These are phyloP conservation scores for Colletes latitarsis DNA, from an alignment of 1,140 invertebrate genomes.

Conservation along the genomic window DNA sequence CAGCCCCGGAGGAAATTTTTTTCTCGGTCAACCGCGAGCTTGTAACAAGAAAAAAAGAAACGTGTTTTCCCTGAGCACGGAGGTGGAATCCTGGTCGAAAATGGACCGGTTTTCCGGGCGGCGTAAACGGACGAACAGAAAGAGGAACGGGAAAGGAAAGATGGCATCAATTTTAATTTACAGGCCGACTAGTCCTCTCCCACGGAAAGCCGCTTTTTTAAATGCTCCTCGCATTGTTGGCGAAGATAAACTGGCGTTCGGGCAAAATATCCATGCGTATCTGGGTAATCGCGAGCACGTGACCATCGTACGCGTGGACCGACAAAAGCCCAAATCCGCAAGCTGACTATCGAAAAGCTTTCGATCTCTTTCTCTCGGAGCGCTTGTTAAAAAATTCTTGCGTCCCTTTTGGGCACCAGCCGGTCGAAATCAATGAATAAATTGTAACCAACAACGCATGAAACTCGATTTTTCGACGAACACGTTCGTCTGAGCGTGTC, in stretches of 20 bases:
- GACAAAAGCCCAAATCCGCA: constrained; percentile 3
- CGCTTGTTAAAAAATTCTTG: constrained; percentile 16
- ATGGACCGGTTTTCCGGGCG: background rate
- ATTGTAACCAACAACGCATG: constrained; percentile 22
- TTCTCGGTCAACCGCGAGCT: constrained; percentile 15
- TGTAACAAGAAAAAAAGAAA: background rate
- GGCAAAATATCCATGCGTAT: constrained; percentile 6
- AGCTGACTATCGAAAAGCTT: constrained; percentile 11
- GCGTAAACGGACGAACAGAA: no score
- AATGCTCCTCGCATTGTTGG: constrained; percentile 9
- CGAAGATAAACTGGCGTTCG: constrained; percentile 10
- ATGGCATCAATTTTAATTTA: constrained; percentile 3
- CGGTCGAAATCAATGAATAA: constrained; percentile 38
- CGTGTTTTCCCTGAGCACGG: constrained; percentile 5
- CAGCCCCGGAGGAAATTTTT: constrained; percentile 15
- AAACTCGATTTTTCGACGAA: constrained; percentile 8
- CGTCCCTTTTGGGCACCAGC: background rate
- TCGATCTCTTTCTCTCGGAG: background rate
- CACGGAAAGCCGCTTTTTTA: background rate
- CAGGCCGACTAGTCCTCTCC: background rate
- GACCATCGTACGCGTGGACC: background rate
- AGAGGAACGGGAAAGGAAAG: background rate
- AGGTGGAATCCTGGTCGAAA: background rate
- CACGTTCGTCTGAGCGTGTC: background rate
- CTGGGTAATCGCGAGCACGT: constrained; percentile 12